phyloP scores from a whole-genome alignment of 2,888 invertebrate species.

The Spilosoma lubricipeda region DNA sequence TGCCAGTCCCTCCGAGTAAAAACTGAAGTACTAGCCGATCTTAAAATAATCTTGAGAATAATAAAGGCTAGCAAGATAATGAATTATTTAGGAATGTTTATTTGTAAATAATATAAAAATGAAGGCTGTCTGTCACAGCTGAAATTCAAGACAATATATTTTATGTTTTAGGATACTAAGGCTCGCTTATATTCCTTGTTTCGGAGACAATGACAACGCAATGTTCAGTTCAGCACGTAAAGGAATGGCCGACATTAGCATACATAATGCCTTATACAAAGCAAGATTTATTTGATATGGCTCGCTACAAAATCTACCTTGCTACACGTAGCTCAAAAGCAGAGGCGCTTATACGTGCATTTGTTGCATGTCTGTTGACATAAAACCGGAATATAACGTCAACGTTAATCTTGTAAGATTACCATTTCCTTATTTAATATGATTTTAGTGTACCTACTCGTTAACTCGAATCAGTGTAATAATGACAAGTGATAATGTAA shows the following conservation, averaged over 20 bases:
- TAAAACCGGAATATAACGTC: conserved; percentile 38
- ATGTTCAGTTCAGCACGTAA: conserved; percentile 47
- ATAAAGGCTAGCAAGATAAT: too few relatives aligned
- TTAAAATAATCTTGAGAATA: not conserved
- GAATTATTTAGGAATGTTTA: not conserved
- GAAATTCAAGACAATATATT: conserved; percentile 12
- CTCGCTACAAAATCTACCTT: conserved; percentile 56
- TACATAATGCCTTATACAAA: conserved; percentile 77
- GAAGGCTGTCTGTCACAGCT: not conserved
- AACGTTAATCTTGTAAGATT: conserved; percentile 32
- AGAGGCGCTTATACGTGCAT: conserved; percentile 51
- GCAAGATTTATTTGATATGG: conserved; percentile 76
- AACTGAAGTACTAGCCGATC: too few relatives aligned
- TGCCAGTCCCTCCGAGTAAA: too few relatives aligned
- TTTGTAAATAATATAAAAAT: not conserved
- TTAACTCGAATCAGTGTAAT: conserved; percentile 30
- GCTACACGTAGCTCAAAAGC: conserved; percentile 41
- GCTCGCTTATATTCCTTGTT: conserved; percentile 20
- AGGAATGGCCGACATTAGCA: conserved; percentile 69
- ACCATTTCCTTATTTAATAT: conserved; percentile 12
- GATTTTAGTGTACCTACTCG: conserved; percentile 22
- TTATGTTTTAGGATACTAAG: conserved; percentile 33
- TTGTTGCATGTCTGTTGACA: conserved; percentile 42
- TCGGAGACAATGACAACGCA: conserved; percentile 44
- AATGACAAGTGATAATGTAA: too few relatives aligned